Conservation (phyloP, 2,113 vertebrate species). For the Nesoenas mayeri region DNA sequence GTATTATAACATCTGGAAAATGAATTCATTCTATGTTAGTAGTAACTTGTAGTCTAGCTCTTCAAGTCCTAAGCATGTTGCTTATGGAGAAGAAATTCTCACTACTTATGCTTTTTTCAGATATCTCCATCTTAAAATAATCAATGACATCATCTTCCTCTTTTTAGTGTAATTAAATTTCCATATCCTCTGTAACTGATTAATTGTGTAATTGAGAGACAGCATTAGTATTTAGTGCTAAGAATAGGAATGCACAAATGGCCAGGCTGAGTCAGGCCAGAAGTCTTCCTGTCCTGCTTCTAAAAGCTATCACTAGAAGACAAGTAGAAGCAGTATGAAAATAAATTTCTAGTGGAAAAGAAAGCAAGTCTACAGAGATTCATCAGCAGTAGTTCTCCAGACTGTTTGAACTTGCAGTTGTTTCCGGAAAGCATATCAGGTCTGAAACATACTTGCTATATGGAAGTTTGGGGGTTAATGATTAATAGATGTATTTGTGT, state of each 20-base stretch:
- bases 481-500: background rate
- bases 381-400: background rate
- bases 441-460: accelerated
- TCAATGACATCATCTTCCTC: conserved; percentile 5
- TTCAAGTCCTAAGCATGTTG: background rate
- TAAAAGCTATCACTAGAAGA: background rate
- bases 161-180: background rate
- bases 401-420: background rate
- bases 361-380: background rate
- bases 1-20: conserved; percentile 51
- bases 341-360: background rate
- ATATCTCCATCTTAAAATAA: conserved; percentile 23
- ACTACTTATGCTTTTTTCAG: background rate
- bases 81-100: conserved; percentile 6
- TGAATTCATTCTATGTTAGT: background rate
- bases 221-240: background rate
- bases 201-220: background rate
- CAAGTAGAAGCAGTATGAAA: background rate
- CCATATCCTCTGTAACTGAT: background rate
- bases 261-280: background rate
- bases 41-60: background rate
- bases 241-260: background rate
- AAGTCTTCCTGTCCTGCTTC: background rate
- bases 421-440: background rate
- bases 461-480: background rate